Evolutionary conservation across 2,113 vertebrate genomes (phyloP), one percentile per base, ranked within the genome.

Genomic region (Triplophysa rosa): DNA sequence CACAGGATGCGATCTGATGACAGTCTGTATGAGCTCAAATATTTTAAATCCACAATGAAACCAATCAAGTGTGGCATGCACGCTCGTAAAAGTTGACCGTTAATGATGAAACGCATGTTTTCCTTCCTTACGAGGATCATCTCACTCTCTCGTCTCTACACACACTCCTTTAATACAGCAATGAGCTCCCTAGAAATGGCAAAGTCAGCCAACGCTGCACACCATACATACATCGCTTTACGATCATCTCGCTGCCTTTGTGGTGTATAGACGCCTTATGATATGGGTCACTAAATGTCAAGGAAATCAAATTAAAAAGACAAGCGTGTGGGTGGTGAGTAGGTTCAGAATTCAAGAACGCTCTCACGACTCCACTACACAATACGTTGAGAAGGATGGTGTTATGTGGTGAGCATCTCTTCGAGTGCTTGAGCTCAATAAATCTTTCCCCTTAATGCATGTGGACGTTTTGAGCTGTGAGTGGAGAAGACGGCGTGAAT

Each of bases 391-490:
- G 67, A 49, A 29, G 21, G 19, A 71, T 29, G 17, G 59, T 71
- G 29, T 63, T 69, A 9, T 1, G 17, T 6, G 16, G 7, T 8
- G 45, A 37, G 37, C 21, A 70, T 68, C 40, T n/a, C n/a, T 23
- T 37, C 2, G 40, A 67, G 58, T 78, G 29, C 56, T 42, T 37
- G 16, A 17, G 19, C 66, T 61, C 54, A 47, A 54, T 24, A 37
- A 45, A 63, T 54, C 21, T 13, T 65, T 26, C 7, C 29, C 42
- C 16, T 72, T 80, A 70, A 70, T 70, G 17, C 37, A 33, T 62
- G 42, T 33, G 74, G 74, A 65, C 74, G 33, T 77, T 65, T 65
- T 4, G 26, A 65, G 73, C 52, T 1, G 24, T 65, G 26, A 76
- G 19, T 11, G 19, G 64, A 52, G 42, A 64, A 33, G 74, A 54